A percentile compares a stretch with the other conserved stretches of the same genome.
Conservation (phyloP, 1,140 invertebrate genomes). For the Phymorhynchus buccinoides region DNA sequence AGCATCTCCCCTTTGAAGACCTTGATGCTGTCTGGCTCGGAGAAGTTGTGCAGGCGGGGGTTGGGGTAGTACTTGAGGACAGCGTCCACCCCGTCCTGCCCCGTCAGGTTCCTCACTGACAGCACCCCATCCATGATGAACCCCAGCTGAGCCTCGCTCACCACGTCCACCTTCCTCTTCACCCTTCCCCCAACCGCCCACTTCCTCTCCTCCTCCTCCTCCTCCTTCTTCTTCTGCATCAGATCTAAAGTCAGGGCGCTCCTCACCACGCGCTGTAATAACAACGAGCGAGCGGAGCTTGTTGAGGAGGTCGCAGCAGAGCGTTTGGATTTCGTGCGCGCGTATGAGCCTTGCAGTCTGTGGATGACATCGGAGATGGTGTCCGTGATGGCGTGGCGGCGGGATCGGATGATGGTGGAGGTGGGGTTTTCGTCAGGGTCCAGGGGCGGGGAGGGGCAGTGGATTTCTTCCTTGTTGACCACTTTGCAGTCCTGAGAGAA, state of each 20-base stretch:
- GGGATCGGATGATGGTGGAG: conserved; percentile 47
- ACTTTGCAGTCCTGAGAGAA: conserved; percentile 81
- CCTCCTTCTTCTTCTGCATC: neutral
- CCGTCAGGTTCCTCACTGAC: conserved; percentile 88
- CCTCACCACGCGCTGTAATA: neutral
- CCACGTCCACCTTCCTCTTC: conserved; percentile 63
- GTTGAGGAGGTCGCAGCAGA: neutral
- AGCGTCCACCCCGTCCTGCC: conserved; percentile 85
- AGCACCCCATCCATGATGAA: conserved; percentile 97
- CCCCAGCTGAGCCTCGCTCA: conserved; percentile 79
- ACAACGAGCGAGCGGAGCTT: too few species aligned
- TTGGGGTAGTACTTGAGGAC: conserved; percentile 92
- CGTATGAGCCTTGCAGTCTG: neutral
- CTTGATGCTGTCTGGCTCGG: conserved; percentile 81
- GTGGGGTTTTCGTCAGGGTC: conserved; percentile 69
- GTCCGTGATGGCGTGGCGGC: conserved; percentile 31
- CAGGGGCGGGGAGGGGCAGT: conserved; percentile 92
- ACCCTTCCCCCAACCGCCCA: too few species aligned
- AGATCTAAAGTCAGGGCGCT: neutral
- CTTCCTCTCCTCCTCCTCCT: too few species aligned
- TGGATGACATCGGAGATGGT: conserved; percentile 62
- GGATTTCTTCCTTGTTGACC: conserved; percentile 91
- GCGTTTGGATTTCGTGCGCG: neutral
- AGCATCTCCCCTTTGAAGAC: conserved; percentile 94
- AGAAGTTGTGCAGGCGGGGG: conserved; percentile 91